Evolutionary conservation across 1,140 invertebrate species (phyloP), one percentile per base, ranked within the genome.

Genomic region (Bombus confusus): DNA sequence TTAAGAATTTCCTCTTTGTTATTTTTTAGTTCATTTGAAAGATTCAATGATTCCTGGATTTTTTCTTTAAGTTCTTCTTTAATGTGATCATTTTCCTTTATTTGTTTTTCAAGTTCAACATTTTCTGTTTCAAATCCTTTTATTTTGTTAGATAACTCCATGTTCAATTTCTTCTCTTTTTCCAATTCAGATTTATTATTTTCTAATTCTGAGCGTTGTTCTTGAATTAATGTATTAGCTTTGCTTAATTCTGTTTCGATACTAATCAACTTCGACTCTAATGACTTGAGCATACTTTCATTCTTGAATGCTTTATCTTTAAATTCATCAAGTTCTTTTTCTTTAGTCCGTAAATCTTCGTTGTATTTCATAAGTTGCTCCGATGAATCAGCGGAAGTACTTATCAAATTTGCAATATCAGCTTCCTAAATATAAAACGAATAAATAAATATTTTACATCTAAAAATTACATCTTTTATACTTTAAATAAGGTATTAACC

Each of bases 291-390:
- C 18, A 93, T 90, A 88, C 94, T 93, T 92, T 96, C 93, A 73
- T 95, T 87, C 85, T 96, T 94, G 25, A 93, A 92, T 52, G 95
- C 92, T 91, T 96, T 96, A 79, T 96, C 94, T 82, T 94, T 95
- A 77, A 94, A 86, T 88, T 94, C 90, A 71, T 95, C 93, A 12
- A 96, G 88, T 87, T 96, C 96, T 83, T 95, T 94, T 62, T 96
- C 92, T 88, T 95, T 94, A 59, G 93, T 94, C 82, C 95, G 93
- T 66, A 96, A 94, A 72, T 96, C 95, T 75, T 94, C 93, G 72
- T 96, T 95, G 87, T 96, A 94, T 86, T 92, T 95, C 86, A 95
- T 93, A 71, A 97, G 91, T 73, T 95, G 94, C 31, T 94, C 92
- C 4, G 95, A 95, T 0, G 95, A 95, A 87, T 95, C 92, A 1